Conservation (phyloP, 1,140 invertebrate genomes). For the Drosophila pandora region DNA sequence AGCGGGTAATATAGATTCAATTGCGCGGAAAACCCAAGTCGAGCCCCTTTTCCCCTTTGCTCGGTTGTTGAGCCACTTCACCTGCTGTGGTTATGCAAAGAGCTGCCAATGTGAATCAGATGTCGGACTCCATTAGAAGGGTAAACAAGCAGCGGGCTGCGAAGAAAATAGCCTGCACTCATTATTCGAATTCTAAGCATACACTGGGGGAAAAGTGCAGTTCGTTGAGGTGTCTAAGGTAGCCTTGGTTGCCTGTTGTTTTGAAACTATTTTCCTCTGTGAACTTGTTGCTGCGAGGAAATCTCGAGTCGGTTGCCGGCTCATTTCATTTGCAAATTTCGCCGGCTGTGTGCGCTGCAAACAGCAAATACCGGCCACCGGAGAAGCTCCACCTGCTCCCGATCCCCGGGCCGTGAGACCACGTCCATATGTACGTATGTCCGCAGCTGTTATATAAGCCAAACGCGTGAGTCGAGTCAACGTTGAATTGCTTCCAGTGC, state of each 20-base stretch:
- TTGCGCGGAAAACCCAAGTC: slow-evolving; percentile 39
- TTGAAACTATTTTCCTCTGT: slow-evolving; percentile 1
- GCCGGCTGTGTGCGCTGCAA: slow-evolving; percentile 47
- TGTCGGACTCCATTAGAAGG: slow-evolving; percentile 64
- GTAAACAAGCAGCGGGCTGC: slow-evolving; percentile 46
- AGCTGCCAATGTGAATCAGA: slow-evolving; percentile 48
- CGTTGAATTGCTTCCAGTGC: slow-evolving; percentile 35
- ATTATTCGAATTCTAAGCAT: slow-evolving; percentile 43
- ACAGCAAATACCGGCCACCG: slow-evolving; percentile 39
- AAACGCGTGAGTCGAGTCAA: slow-evolving; percentile 25
- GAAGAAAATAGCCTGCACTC: slow-evolving; percentile 29
- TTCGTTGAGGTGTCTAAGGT: too few relatives aligned
- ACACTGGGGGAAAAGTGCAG: not conserved
- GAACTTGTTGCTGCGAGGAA: slow-evolving; percentile 48
- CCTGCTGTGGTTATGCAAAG: slow-evolving; percentile 38
- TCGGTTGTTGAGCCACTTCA: slow-evolving; percentile 21
- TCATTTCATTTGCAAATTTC: slow-evolving; percentile 68
- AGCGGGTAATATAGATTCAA: slow-evolving; percentile 29
- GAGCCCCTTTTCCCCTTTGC: slow-evolving; percentile 22
- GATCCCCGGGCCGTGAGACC: slow-evolving; percentile 1
- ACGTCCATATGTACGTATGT: slow-evolving; percentile 1
- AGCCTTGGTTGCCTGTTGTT: too few relatives aligned
- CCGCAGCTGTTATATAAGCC: slow-evolving; percentile 28
- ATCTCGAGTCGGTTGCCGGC: slow-evolving; percentile 36
- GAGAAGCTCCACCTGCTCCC: slow-evolving; percentile 21